Evolutionary conservation across 2,888 invertebrate species (phyloP).

Genomic region (Drosophila putrida): DNA sequence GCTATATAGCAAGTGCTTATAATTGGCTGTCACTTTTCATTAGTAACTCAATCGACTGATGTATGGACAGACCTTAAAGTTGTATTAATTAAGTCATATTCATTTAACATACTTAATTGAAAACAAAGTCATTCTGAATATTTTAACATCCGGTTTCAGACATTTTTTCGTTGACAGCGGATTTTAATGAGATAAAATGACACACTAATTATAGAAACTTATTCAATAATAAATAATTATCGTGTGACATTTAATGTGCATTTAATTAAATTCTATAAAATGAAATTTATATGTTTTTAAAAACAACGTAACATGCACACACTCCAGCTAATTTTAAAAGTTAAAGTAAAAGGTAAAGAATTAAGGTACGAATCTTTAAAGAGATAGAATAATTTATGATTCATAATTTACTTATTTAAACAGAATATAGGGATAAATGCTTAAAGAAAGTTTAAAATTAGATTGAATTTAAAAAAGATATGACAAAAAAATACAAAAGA

Average conservation of each 20-base stretch:
- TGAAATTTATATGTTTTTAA: background rate
- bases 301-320: background rate
- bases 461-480: background rate
- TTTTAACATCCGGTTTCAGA: conserved; percentile 6
- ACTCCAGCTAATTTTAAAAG: background rate
- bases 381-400: background rate
- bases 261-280: background rate
- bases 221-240: background rate
- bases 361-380: too few species aligned
- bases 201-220: conserved; percentile 5
- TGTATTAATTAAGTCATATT: too few species aligned
- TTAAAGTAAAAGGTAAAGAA: background rate
- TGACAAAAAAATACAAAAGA: background rate
- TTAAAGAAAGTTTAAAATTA: background rate
- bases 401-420: background rate
- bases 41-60: background rate
- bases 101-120: background rate
- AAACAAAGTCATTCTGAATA: background rate
- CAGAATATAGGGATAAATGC: background rate
- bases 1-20: background rate
- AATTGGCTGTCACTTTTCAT: background rate
- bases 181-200: conserved; percentile 9
- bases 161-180: conserved; percentile 5
- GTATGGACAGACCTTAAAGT: background rate
- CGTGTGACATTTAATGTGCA: background rate